Percentiles rank a stretch among this genome's conserved stretches.
Evolutionary conservation across 1,140 invertebrate species (phyloP).

Genomic region (Lepidurus apus): DNA sequence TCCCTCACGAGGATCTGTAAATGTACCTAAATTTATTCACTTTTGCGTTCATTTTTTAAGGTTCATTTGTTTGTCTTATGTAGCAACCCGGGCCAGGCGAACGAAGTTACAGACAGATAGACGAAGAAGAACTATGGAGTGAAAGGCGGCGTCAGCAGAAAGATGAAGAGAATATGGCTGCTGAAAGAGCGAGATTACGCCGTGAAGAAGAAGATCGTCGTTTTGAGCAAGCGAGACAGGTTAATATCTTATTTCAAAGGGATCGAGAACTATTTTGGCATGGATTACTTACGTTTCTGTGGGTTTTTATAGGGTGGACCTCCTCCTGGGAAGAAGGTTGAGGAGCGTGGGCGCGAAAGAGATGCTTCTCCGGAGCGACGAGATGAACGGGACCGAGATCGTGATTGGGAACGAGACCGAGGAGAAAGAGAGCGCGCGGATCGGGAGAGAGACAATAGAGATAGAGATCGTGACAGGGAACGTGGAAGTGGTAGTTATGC

Average conservation of each 20-base stretch:
- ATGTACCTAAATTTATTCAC: background rate
- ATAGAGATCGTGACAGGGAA: slow-evolving; percentile 35
- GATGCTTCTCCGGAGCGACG: background rate
- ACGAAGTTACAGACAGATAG: slow-evolving; percentile 37
- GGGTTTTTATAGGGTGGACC: background rate
- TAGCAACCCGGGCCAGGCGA: slow-evolving; percentile 29
- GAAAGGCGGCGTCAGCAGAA: slow-evolving; percentile 60
- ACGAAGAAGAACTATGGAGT: slow-evolving; percentile 69
- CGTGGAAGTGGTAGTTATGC: slow-evolving; percentile 37
- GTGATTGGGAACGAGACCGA: slow-evolving; percentile 34
- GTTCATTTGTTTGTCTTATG: slow-evolving; percentile 12
- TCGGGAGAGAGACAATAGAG: slow-evolving; percentile 33
- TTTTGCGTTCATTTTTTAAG: background rate
- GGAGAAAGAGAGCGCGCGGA: slow-evolving; percentile 30
- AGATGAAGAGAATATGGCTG: slow-evolving; percentile 61
- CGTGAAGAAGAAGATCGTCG: slow-evolving; percentile 76
- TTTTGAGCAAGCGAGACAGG: slow-evolving; percentile 50
- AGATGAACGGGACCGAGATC: slow-evolving; percentile 32
- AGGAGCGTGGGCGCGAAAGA: slow-evolving; percentile 27
- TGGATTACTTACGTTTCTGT: too few species aligned
- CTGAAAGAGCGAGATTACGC: slow-evolving; percentile 60
- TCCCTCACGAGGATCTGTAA: slow-evolving; percentile 7
- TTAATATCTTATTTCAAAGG: background rate
- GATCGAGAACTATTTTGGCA: too few species aligned
- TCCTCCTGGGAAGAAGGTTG: background rate